Base-by-base conservation (phyloP, 1,140 invertebrate genomes). In the Hormaphis cornu region DNA sequence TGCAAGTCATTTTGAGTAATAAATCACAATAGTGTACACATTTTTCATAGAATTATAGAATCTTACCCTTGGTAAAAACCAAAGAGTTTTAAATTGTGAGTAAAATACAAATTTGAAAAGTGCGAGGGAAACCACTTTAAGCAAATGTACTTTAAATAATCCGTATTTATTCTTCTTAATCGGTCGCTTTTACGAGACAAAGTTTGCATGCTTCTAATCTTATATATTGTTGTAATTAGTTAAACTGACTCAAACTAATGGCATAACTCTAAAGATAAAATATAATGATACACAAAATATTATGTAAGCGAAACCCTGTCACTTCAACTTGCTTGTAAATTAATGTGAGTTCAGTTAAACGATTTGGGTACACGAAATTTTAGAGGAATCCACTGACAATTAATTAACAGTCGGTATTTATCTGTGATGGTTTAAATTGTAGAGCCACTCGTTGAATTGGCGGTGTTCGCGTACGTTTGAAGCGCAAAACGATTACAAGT, bases 221-320 rank as follows among this genome's bases (percentile, higher is more conserved):
- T 35, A 56, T 56, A 37, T 35, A 35, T 56, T 35, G 20, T 35
- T 35, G 53, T 35, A 35, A 56, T 56, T 35, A 56, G n/a, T 35
- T 56, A 12, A 56, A 56, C 52, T 12, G 52, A 56, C 53, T 56
- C 35, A 22, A 22, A 56, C 28, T 35, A 35, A 56, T 56, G 18
- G 35, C 18, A 10, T 28, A 56, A 56, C 53, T 35, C 35, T 28
- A 56, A 37, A 56, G 53, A 56, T 30, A 56, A 56, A 56, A 30
- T 56, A 35, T 56, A 56, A 35, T 20, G 53, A 56, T 56, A 56
- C 22, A 56, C 53, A 30, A 35, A 56, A 37, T 56, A 56, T n/a
- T n/a, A n/a, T n/a, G n/a, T 56, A 56, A 30, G 53, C 35, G n/a
- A 37, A 56, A 20, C 53, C 18, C 30, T 35, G 53, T 56, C 53